Evolutionary conservation across 1,140 invertebrate species (phyloP), one percentile per base, ranked within the genome.

Genomic region (Danaus melanippus): DNA sequence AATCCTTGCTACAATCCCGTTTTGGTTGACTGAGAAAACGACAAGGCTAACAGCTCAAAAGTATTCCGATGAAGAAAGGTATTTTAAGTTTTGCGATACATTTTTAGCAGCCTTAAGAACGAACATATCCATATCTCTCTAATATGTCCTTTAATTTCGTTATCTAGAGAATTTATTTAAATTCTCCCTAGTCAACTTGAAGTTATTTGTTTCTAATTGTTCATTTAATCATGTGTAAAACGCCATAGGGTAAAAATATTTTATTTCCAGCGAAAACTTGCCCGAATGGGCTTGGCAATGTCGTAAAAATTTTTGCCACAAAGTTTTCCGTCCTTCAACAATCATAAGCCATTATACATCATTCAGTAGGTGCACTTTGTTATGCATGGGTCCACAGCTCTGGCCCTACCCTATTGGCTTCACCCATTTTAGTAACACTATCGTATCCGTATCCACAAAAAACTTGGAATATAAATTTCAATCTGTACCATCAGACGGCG

Each of bases 331-430:
- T 51, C 46, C 53, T 9, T 47, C 56, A 9, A 62, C 53, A 0
- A 56, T 54, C 12, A n/a, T 44, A 10, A 56, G 40, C 8, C 52
- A 58, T 9, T 74, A 64, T 50, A 39, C 42, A 10, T 79, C 79
- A 0, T 44, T 73, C 0, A 79, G 76, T 43, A 49, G 71, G 12
- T 90, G 89, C 75, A 87, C 79, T 54, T 82, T 90, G 61, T 50
- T 88, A 8, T 89, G 89, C 60, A 84, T 79, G 51, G 87, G 84
- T 10, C 87, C 87, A 9, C 88, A 89, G 51, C 42, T 90, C 2
- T 90, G 89, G 89, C 89, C 89, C 0, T 73, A 87, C 55, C 89
- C 89, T 1, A 89, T 88, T 8, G 88, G 88, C 8, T 79, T 86
- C 8, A 84, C 86, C 6, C 74, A 76, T 21, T 80, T 86, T 21